Conservation (phyloP, 2,797 vertebrate genomes). For the Takifugu rubripes region DNA sequence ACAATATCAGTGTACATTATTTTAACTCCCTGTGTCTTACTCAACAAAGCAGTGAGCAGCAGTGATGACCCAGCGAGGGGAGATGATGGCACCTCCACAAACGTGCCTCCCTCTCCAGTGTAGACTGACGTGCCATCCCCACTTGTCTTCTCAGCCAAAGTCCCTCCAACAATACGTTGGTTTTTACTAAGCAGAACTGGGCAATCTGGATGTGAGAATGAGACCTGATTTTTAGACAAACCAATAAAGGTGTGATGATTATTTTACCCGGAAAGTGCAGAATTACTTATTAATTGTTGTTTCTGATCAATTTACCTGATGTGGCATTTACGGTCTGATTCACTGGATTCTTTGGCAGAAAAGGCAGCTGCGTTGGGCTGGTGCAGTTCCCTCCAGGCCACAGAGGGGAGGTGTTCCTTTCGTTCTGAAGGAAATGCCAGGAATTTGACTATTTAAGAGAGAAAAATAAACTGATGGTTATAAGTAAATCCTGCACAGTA, state of each 20-base stretch:
- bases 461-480: constrained; percentile 17
- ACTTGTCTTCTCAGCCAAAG: constrained; percentile 46
- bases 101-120: constrained; percentile 74
- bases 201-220: constrained; percentile 53
- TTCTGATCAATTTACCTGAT: constrained; percentile 47
- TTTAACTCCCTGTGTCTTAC: constrained; percentile 42
- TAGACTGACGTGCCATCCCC: constrained; percentile 78
- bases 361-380: constrained; percentile 22
- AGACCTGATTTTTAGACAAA: no score
- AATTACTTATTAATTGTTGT: background rate
- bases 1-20: background rate
- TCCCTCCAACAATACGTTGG: constrained; percentile 72
- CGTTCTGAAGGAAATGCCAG: constrained; percentile 51
- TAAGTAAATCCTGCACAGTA: background rate
- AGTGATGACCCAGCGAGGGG: constrained; percentile 74
- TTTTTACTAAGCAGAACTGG: constrained; percentile 8
- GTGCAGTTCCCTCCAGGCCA: constrained; percentile 60
- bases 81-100: constrained; percentile 74
- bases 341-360: constrained; percentile 42
- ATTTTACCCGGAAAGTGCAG: background rate
- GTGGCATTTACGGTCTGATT: constrained; percentile 56
- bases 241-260: no score
- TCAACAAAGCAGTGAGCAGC: constrained; percentile 79
- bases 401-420: constrained; percentile 32
- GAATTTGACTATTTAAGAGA: constrained; percentile 62